Conservation (phyloP, 1,140 invertebrate genomes). For the Dryas iulia region DNA sequence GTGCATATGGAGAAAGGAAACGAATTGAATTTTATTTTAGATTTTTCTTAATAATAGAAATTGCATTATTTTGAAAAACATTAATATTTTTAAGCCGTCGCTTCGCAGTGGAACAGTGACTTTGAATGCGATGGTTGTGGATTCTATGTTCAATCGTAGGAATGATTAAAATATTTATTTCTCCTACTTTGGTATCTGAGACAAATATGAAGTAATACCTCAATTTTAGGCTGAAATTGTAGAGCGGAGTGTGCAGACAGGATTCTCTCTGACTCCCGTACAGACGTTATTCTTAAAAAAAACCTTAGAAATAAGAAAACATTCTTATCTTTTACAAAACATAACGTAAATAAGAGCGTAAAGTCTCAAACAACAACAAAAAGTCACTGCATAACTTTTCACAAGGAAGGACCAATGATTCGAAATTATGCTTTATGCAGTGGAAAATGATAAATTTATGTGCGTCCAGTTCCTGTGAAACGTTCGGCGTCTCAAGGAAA, state of each 20-base stretch:
- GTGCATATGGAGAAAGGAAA: slow-evolving; percentile 14
- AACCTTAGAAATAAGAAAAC: not conserved
- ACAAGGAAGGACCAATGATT: slow-evolving; percentile 71
- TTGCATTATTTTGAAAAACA: not conserved
- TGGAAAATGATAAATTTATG: slow-evolving; percentile 80
- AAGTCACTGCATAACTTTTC: slow-evolving; percentile 39
- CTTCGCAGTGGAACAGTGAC: too few species aligned
- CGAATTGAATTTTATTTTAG: slow-evolving; percentile 23
- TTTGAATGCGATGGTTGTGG: too few species aligned
- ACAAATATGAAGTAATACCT: too few species aligned
- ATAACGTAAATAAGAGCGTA: not conserved
- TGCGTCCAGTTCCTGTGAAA: slow-evolving; percentile 73
- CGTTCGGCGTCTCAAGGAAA: slow-evolving; percentile 53
- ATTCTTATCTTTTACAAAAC: not conserved
- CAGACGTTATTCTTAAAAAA: not conserved
- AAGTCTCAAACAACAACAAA: slow-evolving; percentile 33
- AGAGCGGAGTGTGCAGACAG: too few species aligned
- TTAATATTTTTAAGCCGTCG: too few species aligned
- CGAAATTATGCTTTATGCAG: slow-evolving; percentile 79
- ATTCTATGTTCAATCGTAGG: not conserved
- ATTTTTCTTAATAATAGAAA: slow-evolving; percentile 9
- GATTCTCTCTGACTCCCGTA: too few species aligned
- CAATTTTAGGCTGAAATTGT: too few species aligned
- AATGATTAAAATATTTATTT: too few species aligned
- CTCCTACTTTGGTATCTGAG: too few species aligned